phyloP scores from a whole-genome alignment of 2,888 invertebrate genomes.

The Dolomedes plantarius region DNA sequence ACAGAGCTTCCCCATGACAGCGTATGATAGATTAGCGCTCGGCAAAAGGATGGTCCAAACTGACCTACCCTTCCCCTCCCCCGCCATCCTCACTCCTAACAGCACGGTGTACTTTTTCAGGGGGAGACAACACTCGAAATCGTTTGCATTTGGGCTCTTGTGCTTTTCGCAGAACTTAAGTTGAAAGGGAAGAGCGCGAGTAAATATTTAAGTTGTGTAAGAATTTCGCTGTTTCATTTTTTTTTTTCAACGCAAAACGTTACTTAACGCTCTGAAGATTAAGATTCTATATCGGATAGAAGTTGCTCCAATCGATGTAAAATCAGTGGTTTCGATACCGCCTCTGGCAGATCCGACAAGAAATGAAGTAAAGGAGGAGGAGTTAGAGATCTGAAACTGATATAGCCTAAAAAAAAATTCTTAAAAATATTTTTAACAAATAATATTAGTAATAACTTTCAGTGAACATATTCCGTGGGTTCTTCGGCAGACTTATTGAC shows the following conservation, averaged over 20 bases:
- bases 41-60: background rate
- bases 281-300: too few relatives aligned
- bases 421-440: too few relatives aligned
- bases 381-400: too few relatives aligned
- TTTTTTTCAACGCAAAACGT: background rate
- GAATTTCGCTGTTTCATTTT: background rate
- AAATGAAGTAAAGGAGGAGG: too few relatives aligned
- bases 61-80: background rate
- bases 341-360: too few relatives aligned
- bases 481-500: too few relatives aligned
- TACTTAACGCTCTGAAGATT: background rate
- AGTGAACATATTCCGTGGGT: too few relatives aligned
- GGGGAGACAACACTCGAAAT: slow-evolving; percentile 14
- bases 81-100: background rate
- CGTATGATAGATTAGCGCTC: slow-evolving; percentile 49
- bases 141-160: slow-evolving; percentile 63
- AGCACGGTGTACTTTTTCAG: slow-evolving; percentile 26
- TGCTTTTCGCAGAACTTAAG: background rate
- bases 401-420: too few relatives aligned
- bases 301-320: too few relatives aligned
- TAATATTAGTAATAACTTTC: too few relatives aligned
- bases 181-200: slow-evolving; percentile 25
- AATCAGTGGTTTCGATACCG: too few relatives aligned
- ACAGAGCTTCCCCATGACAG: slow-evolving; percentile 53
- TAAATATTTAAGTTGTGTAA: slow-evolving; percentile 48